Percentiles rank a stretch among this genome's conserved stretches.
Conservation (phyloP, 2,888 invertebrate genomes). For the Nomada flava region DNA sequence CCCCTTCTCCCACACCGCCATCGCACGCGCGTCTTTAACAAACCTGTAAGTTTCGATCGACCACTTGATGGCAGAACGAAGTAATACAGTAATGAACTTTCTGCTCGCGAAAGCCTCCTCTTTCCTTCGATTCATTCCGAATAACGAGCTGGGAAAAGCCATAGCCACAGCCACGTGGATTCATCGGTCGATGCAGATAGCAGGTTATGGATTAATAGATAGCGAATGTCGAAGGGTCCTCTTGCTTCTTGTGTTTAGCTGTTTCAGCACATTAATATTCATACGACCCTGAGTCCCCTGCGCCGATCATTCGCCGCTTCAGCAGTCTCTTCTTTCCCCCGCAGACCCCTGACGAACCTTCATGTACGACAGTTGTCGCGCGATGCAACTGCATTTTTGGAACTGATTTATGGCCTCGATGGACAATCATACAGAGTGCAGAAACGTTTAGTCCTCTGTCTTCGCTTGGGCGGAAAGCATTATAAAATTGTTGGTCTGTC, state of each 20-base stretch:
- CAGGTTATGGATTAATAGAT: slow-evolving; percentile 78
- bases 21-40: slow-evolving; percentile 24
- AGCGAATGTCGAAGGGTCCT: slow-evolving; percentile 71
- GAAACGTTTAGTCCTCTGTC: slow-evolving; percentile 57
- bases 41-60: slow-evolving; percentile 48
- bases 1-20: no score
- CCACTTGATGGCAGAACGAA: slow-evolving; percentile 27
- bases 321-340: slow-evolving; percentile 19
- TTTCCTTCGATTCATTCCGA: slow-evolving; percentile 30
- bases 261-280: slow-evolving; percentile 84
- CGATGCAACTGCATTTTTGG: slow-evolving; percentile 59
- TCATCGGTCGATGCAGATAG: slow-evolving; percentile 64
- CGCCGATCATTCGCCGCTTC: slow-evolving; percentile 32
- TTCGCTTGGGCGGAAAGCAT: slow-evolving; percentile 41
- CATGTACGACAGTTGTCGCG: slow-evolving; percentile 24
- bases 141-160: slow-evolving; percentile 32
- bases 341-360: slow-evolving; percentile 28
- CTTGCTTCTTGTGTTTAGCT: slow-evolving; percentile 78
- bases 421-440: slow-evolving; percentile 36
- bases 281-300: slow-evolving; percentile 65
- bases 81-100: slow-evolving; percentile 59
- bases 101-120: neutral
- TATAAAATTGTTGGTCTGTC: slow-evolving; percentile 70
- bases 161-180: slow-evolving; percentile 55
- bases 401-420: slow-evolving; percentile 33